Evolutionary conservation across 2,113 vertebrate genomes (phyloP).

Genomic region (Lynx canadensis): DNA sequence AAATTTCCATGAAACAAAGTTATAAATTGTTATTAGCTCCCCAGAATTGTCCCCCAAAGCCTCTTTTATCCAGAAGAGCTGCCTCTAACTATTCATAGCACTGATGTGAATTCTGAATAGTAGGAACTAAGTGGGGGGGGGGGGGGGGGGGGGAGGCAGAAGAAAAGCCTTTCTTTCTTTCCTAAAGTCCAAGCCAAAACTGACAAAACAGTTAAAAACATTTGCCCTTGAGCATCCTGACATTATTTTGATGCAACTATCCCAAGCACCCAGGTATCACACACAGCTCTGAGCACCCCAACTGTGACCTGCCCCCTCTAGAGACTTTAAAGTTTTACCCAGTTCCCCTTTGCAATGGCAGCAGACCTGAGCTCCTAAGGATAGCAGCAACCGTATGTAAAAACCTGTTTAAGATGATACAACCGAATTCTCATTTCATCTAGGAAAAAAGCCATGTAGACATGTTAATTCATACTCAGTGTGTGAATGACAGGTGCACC

Average conservation of each 20-base stretch:
- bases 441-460: neutral
- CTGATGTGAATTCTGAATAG: neutral
- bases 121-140: neutral
- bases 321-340: neutral
- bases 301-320: neutral
- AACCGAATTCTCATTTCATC: neutral
- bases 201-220: neutral
- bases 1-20: constrained; percentile 26
- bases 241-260: neutral
- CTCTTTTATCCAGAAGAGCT: neutral
- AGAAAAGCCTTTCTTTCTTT: neutral
- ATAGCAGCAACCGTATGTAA: neutral
- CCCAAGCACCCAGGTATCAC: neutral
- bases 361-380: neutral
- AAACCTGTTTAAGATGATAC: neutral
- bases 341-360: neutral
- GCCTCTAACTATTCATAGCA: neutral
- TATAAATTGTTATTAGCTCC: neutral
- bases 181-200: neutral
- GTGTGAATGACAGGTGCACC: neutral
- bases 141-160: neutral
- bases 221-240: neutral
- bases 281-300: neutral
- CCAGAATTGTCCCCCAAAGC: neutral
- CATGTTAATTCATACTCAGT: neutral